Evolutionary conservation across 1,140 invertebrate genomes (phyloP).

Genomic region (Zaprionus vittiger): DNA sequence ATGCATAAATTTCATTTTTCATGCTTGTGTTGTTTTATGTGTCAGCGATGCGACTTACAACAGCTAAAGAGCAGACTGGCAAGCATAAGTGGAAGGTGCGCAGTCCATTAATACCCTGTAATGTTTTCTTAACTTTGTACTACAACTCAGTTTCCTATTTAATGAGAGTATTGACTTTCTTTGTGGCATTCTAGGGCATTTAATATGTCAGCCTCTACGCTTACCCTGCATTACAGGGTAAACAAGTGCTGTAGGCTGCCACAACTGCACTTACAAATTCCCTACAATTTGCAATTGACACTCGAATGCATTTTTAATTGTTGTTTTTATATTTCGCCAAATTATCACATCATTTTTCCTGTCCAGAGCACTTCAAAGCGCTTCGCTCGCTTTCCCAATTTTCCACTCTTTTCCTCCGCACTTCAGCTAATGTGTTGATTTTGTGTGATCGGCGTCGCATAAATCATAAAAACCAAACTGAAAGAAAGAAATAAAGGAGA

Average conservation of each 20-base stretch:
- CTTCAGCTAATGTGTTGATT: constrained; percentile 61
- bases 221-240: background rate
- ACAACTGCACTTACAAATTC: background rate
- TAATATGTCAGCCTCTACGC: background rate
- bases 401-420: background rate
- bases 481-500: constrained; percentile 41
- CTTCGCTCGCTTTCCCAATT: background rate
- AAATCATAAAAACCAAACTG: constrained; percentile 65
- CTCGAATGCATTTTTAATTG: constrained; percentile 71
- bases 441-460: constrained; percentile 65
- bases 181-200: background rate
- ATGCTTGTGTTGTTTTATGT: constrained; percentile 33
- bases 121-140: background rate
- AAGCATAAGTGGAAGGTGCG: background rate
- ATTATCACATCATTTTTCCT: constrained; percentile 72
- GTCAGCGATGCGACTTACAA: constrained; percentile 16
- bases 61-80: background rate
- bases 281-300: constrained; percentile 63
- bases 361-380: constrained; percentile 65
- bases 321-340: constrained; percentile 73
- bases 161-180: background rate
- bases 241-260: background rate
- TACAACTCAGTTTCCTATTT: too few species aligned
- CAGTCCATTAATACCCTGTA: background rate
- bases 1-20: constrained; percentile 60